phyloP scores from a whole-genome alignment of 2,888 invertebrate genomes.

The Antheraea yamamai region DNA sequence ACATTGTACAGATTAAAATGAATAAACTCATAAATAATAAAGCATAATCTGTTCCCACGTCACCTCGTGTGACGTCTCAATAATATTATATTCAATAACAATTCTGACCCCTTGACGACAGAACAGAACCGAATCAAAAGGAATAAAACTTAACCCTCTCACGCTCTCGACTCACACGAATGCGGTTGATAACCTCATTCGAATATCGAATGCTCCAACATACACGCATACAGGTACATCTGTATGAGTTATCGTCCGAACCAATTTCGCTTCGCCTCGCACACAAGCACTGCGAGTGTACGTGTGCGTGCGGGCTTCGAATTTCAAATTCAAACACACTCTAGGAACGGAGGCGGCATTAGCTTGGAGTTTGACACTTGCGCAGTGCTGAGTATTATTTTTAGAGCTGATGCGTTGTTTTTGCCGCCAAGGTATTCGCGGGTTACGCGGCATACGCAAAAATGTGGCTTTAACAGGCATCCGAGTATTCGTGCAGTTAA shows the following conservation, averaged over 20 bases:
- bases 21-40: constrained; percentile 40
- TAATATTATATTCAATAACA: constrained; percentile 56
- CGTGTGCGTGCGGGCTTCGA: constrained; percentile 45
- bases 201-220: constrained; percentile 52
- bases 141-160: constrained; percentile 61
- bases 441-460: constrained; percentile 32
- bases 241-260: constrained; percentile 32
- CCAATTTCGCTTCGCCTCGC: constrained; percentile 32
- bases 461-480: constrained; percentile 25
- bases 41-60: constrained; percentile 70
- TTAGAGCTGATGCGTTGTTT: constrained; percentile 77
- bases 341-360: constrained; percentile 57
- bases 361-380: constrained; percentile 55
- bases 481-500: constrained; percentile 35
- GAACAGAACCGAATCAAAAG: constrained; percentile 64
- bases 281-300: constrained; percentile 33
- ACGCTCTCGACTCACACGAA: constrained; percentile 39
- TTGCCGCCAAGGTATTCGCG: constrained; percentile 54
- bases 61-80: constrained; percentile 66
- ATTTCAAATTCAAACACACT: constrained; percentile 23
- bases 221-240: constrained; percentile 42
- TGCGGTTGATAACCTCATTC: constrained; percentile 65
- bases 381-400: constrained; percentile 62
- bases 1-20: constrained; percentile 37
- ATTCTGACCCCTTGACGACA: constrained; percentile 76